Base-by-base conservation (phyloP, 2,888 invertebrate species). In the Abscondita cerata region DNA sequence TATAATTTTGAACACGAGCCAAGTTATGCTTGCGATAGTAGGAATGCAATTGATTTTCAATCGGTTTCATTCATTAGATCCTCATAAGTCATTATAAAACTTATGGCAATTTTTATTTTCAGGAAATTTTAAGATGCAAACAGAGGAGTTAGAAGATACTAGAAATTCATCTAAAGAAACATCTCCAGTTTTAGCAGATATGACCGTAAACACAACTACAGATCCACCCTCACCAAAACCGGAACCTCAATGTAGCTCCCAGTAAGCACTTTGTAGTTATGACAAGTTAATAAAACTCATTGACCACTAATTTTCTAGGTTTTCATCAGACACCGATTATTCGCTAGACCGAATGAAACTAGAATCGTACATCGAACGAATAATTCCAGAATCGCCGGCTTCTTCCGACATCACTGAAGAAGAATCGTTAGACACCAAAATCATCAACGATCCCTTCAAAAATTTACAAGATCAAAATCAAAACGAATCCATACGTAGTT, bases 401-500 rank as follows among this genome's bases (percentile, higher is more conserved):
- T 77, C 77, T 5, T 75, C 77, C 1, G 74, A 73, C 20, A 68
- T 68, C 1, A 69, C 66, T 36, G 75, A 75, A 9, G 71, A 72
- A 34, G 70, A 70, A n/a, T 48, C 57, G 3, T 52, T 41, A 18
- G 52, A 54, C 19, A 41, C 57, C 1, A 52, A 41, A 12, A 9
- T 12, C 4, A 25, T 19, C 2, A 31, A 20, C 8, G 78, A 78
- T 59, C 77, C 77, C 0, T 72, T 77, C 6, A 72, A 74, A 11
- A 76, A 78, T 56, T 78, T 82, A 1, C 81, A 82, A 9, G 74
- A 75, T n/a, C 77, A 78, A 63, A 74, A 74, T 55, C 84, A 86
- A 0, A 87, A 86, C 72, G 89, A 89, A 75, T 86, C 88, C 1
- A 87, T 89, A 53, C 87, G 89, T 67, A 87, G 87, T 69, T 92